Percentiles rank a stretch among this genome's conserved stretches.
These are phyloP conservation scores for Macrochelys suwanniensis DNA, from an alignment of 2,797 vertebrate species.

Conservation along the genomic window DNA sequence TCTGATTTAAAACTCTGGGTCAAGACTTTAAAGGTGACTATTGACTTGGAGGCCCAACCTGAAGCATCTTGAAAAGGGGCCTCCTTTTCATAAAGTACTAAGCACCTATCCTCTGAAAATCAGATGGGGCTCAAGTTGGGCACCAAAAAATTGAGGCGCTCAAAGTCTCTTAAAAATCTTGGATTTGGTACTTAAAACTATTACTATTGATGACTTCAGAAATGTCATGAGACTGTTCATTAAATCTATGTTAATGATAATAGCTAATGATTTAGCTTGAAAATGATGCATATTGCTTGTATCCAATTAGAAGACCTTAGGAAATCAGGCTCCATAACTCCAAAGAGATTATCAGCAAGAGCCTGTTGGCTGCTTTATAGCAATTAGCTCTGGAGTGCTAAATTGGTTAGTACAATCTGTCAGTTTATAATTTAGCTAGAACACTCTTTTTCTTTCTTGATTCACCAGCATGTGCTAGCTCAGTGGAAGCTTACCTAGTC, in stretches of 20 bases:
- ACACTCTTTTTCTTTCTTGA: not conserved
- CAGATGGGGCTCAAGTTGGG: not conserved
- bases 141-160: not conserved
- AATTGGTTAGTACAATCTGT: not conserved
- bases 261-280: not conserved
- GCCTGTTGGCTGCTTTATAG: not conserved
- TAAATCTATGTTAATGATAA: slow-evolving; percentile 18
- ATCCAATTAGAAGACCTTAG: not conserved
- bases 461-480: not conserved
- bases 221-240: slow-evolving; percentile 9
- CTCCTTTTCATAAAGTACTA: not conserved
- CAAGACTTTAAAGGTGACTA: not conserved
- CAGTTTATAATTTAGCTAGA: not conserved
- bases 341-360: not conserved
- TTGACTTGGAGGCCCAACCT: not conserved
- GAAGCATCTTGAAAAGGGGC: not conserved
- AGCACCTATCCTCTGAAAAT: not conserved
- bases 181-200: not conserved
- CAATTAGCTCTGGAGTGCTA: not conserved
- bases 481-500: not conserved
- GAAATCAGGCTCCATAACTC: not conserved
- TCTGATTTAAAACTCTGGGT: not conserved
- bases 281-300: not conserved
- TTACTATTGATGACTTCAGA: not conserved
- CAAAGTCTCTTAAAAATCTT: not conserved